phyloP scores from a whole-genome alignment of 30 jellyfish, hydroid and myxozoan genomes.

The Aurelia aurita region DNA sequence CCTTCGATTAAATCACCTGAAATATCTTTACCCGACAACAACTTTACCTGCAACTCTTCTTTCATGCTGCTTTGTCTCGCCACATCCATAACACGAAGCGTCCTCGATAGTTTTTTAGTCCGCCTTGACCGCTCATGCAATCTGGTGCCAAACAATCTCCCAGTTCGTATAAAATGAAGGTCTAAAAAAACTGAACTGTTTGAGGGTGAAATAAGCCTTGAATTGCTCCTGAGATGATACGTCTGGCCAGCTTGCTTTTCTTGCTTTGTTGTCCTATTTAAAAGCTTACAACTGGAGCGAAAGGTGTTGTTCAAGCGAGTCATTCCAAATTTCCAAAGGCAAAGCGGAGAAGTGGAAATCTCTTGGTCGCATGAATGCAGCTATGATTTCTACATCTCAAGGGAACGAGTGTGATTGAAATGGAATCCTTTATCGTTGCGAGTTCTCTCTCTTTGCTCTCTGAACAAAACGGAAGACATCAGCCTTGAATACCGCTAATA shows the following conservation, averaged over 20 bases:
- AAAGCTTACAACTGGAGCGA: constrained; percentile 64
- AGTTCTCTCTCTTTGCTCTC: not conserved
- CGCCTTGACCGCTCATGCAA: constrained; percentile 59
- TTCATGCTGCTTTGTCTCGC: constrained; percentile 75
- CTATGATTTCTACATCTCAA: constrained; percentile 33
- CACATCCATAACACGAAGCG: constrained; percentile 69
- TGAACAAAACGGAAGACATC: not conserved
- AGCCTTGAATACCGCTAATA: not conserved
- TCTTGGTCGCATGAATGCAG: constrained; percentile 58
- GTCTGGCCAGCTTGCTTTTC: constrained; percentile 67
- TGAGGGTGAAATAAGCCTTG: constrained; percentile 12
- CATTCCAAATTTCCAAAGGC: constrained; percentile 63
- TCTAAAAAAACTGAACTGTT: constrained; percentile 34
- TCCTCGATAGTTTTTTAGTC: constrained; percentile 34
- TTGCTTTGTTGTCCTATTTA: constrained; percentile 38
- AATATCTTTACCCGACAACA: constrained; percentile 55
- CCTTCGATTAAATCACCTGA: constrained; percentile 29
- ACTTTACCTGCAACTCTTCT: constrained; percentile 69
- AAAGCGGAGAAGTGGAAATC: constrained; percentile 34
- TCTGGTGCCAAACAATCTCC: constrained; percentile 40
- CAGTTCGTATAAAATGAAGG: constrained; percentile 43
- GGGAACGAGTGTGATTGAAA: constrained; percentile 8
- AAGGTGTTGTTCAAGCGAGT: constrained; percentile 67
- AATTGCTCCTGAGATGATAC: constrained; percentile 17
- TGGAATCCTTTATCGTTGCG: not conserved